Evolutionary conservation across 92 coral and sea anemone genomes (phyloP), one percentile per base, ranked within the genome.

Genomic region (Paramuricea clavata): DNA sequence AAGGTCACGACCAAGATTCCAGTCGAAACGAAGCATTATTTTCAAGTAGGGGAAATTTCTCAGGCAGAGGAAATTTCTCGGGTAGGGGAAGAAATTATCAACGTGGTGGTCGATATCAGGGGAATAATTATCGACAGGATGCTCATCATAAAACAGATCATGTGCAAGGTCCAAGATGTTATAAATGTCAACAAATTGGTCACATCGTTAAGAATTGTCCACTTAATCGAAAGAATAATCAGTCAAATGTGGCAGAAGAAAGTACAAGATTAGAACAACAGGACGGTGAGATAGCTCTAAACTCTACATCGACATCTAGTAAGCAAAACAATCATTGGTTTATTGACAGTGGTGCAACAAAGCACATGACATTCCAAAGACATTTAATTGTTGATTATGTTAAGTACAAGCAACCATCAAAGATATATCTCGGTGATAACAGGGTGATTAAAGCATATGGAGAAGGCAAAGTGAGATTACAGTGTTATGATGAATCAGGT

Each of bases 281-380:
- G 9, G 44, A 52, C 62, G 85, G 59, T 12, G 39, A 61, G n/a
- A 16, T 41, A 82, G 76, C 27, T 52, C 71, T 84, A n/a, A 84
- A 70, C 59, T 84, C 92, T 15, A 77, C 84, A 41, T 49, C 71
- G 11, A 77, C 31, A 23, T 6, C 52, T 9, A 65, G 8, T 6
- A 5, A 82, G 34, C 41, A 43, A 84, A 68, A 83, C 71, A 30
- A 69, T 32, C 44, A 6, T 43, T 90, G 93, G 93, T 86, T 85
- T 61, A 86, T 89, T 52, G 90, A 90, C 75, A 77, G 82, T 13
- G 90, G 82, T 56, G 92, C 92, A 11, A 85, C 89, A 22, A 89
- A 85, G 52, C 92, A 89, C 36, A 89, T 78, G 89, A 89, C 86
- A 47, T 62, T 3, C 15, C 32, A 84, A 13, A 73, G n/a, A 25